These are phyloP conservation scores for Corythoichthys intestinalis DNA, from an alignment of 2,113 vertebrate genomes.

Conservation along the genomic window DNA sequence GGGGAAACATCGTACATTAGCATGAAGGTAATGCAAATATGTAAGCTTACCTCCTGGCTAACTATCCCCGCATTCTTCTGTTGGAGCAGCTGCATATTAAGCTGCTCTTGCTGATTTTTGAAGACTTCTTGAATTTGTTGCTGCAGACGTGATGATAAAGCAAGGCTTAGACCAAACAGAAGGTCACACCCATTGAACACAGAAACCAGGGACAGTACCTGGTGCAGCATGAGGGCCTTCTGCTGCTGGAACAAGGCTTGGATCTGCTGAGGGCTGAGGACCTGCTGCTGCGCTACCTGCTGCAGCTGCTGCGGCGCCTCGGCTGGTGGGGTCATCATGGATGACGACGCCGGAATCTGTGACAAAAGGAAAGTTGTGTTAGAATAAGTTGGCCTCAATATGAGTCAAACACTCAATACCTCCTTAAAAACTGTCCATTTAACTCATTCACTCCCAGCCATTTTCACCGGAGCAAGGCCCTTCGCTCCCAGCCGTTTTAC, in stretches of 20 bases:
- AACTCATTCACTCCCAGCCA: too few species aligned
- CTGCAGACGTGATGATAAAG: conserved; percentile 39
- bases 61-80: conserved; percentile 71
- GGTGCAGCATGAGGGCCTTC: conserved; percentile 76
- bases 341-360: conserved; percentile 60
- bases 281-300: conserved; percentile 61
- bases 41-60: conserved; percentile 66
- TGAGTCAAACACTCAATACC: neutral
- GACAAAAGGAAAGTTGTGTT: neutral
- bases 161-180: neutral
- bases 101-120: conserved; percentile 76
- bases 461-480: too few species aligned
- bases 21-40: neutral
- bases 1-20: neutral
- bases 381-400: neutral
- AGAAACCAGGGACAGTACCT: conserved; percentile 48
- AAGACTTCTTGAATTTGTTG: conserved; percentile 76
- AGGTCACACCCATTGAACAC: neutral
- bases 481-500: too few species aligned
- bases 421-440: too few species aligned
- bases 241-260: conserved; percentile 74
- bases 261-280: conserved; percentile 73
- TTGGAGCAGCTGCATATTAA: conserved; percentile 72
- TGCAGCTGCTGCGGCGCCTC: conserved; percentile 70
- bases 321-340: conserved; percentile 73